These are phyloP conservation scores for Tricholaema leucomelas DNA, from an alignment of 2,113 vertebrate species.

Conservation along the genomic window DNA sequence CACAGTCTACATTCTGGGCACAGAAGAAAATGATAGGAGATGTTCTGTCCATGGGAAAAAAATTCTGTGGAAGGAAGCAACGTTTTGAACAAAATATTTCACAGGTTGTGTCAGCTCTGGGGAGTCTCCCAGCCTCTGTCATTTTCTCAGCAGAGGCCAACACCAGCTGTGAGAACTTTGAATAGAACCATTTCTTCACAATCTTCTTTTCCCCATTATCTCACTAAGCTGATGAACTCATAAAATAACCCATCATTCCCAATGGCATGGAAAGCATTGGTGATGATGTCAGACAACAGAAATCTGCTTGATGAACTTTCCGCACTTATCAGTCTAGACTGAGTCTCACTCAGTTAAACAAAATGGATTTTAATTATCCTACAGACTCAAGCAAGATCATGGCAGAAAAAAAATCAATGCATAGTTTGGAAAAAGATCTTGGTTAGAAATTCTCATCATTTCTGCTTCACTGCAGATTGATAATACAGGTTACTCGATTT, in stretches of 20 bases:
- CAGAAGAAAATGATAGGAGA: conserved; percentile 9
- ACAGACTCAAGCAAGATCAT: not conserved
- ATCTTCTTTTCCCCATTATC: not conserved
- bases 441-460: not conserved
- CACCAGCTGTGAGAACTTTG: not conserved
- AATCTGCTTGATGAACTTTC: conserved; percentile 21
- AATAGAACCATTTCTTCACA: conserved; percentile 1
- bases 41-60: not conserved
- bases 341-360: conserved; percentile 35
- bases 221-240: not conserved
- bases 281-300: conserved; percentile 7
- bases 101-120: not conserved
- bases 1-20: conserved; percentile 12
- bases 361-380: conserved; percentile 8
- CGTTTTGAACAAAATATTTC: conserved; percentile 31
- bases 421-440: not conserved
- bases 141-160: not conserved
- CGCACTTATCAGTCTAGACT: not conserved
- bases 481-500: not conserved
- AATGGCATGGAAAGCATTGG: not conserved
- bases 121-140: not conserved
- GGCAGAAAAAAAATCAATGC: not conserved
- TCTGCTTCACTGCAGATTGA: not conserved
- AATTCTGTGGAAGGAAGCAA: not conserved
- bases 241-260: not conserved